Evolutionary conservation across 2,797 vertebrate species (phyloP).

Genomic region (Leucoraja ocellata): DNA sequence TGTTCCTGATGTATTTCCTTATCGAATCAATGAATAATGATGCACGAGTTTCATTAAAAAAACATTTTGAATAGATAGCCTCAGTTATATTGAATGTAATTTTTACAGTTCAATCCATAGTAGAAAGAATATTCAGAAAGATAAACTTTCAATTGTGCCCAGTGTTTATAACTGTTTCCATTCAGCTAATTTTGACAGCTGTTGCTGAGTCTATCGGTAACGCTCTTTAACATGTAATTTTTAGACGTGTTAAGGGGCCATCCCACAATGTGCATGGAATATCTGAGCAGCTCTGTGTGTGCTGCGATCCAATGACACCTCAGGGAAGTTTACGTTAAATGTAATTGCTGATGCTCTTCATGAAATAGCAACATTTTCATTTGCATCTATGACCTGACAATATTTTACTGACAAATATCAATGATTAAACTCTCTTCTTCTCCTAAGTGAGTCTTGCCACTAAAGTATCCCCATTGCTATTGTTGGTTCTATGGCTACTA

Average conservation of each 20-base stretch:
- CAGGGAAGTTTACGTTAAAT: not conserved
- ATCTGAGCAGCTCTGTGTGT: not conserved
- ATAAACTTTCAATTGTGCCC: not conserved
- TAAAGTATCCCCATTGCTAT: not conserved
- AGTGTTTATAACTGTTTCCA: not conserved
- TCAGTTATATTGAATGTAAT: not conserved
- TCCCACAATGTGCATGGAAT: too few relatives aligned
- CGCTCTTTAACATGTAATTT: not conserved
- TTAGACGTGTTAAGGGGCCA: not conserved
- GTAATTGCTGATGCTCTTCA: not conserved
- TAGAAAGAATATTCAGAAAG: not conserved
- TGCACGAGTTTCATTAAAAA: not conserved
- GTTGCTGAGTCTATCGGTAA: not conserved
- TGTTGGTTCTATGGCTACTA: not conserved
- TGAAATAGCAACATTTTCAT: not conserved
- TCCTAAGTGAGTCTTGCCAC: not conserved
- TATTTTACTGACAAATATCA: not conserved
- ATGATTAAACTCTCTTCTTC: too few relatives aligned
- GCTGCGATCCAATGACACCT: not conserved
- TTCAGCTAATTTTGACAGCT: not conserved
- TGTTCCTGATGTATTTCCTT: not conserved
- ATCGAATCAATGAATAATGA: slow-evolving; percentile 1
- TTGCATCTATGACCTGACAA: not conserved
- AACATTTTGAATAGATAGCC: not conserved
- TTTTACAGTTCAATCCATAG: not conserved